These are phyloP conservation scores for Micrasema minimum DNA, from an alignment of 1,140 invertebrate genomes.

Conservation along the genomic window DNA sequence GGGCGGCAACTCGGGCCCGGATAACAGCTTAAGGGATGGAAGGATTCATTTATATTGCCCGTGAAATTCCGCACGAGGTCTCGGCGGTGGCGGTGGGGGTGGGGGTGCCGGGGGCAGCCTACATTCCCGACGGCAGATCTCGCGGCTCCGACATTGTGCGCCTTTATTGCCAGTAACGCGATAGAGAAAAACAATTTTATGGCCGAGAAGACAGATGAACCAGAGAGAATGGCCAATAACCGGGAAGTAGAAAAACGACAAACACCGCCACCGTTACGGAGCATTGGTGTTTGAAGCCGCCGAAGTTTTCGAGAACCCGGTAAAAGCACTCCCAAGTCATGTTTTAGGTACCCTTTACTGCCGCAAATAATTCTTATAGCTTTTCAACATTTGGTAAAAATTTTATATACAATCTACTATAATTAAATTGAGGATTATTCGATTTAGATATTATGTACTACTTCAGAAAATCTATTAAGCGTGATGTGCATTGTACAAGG, in stretches of 20 bases:
- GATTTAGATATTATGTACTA: too few relatives aligned
- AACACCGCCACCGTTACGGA: neutral
- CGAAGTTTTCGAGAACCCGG: too few relatives aligned
- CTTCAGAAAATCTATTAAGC: too few relatives aligned
- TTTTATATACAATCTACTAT: too few relatives aligned
- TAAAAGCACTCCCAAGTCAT: too few relatives aligned
- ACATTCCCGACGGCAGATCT: neutral
- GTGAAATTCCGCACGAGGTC: conserved; percentile 23
- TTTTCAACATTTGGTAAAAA: too few relatives aligned
- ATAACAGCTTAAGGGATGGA: conserved; percentile 18
- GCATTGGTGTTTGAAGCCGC: too few relatives aligned
- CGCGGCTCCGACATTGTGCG: neutral
- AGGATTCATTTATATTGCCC: conserved; percentile 32
- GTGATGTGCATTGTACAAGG: too few relatives aligned
- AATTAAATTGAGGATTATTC: too few relatives aligned
- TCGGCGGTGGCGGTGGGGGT: too few relatives aligned
- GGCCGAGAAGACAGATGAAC: neutral
- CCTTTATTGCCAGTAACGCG: conserved; percentile 9
- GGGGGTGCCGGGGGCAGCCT: neutral
- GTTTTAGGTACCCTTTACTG: too few relatives aligned
- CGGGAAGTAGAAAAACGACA: neutral
- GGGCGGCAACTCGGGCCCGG: neutral
- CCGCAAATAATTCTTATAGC: too few relatives aligned
- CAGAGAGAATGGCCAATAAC: neutral
- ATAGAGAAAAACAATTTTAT: conserved; percentile 27